Evolutionary conservation across 2,113 vertebrate genomes (phyloP).

Genomic region (Nettapus auritus): DNA sequence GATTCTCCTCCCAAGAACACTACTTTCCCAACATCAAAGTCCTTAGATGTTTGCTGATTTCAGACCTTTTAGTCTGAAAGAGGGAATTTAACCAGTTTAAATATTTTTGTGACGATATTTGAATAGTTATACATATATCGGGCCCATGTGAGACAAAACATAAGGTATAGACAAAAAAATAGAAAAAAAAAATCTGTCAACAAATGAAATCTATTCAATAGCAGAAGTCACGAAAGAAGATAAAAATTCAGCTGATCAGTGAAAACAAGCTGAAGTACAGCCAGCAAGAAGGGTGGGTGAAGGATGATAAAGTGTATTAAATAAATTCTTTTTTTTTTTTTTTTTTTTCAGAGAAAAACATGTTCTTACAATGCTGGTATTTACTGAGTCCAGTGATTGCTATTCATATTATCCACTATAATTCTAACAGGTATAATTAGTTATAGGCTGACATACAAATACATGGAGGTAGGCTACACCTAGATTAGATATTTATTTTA

Average conservation of each 20-base stretch:
- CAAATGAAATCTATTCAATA: neutral
- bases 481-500: neutral
- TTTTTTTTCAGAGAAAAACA: neutral
- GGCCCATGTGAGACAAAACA: neutral
- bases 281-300: neutral
- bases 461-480: neutral
- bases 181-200: neutral
- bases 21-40: neutral
- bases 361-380: neutral
- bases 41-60: neutral
- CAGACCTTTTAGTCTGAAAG: neutral
- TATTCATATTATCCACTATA: neutral
- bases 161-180: neutral
- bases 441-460: neutral
- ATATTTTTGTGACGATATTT: neutral
- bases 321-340: neutral
- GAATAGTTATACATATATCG: neutral
- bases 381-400: neutral
- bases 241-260: neutral
- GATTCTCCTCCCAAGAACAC: neutral
- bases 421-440: neutral
- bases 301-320: neutral
- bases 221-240: neutral
- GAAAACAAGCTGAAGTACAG: neutral
- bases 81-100: neutral